Evolutionary conservation across 2,888 invertebrate species (phyloP).

Genomic region (Drosophila tripunctata): DNA sequence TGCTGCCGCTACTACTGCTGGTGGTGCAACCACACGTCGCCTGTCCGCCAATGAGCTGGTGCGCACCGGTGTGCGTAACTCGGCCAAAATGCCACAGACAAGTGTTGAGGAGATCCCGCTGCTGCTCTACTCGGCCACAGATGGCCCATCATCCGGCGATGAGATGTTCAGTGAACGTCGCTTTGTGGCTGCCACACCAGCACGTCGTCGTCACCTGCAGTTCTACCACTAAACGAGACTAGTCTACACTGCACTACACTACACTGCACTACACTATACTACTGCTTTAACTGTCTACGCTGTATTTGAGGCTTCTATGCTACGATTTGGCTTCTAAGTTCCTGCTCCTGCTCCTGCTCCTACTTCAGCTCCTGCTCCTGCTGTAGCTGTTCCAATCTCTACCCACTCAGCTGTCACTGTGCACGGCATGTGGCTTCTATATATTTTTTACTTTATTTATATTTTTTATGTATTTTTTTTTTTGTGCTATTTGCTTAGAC

Average conservation of each 20-base stretch:
- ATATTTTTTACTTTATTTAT: not conserved
- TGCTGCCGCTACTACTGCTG: not conserved
- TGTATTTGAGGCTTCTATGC: no score
- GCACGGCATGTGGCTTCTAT: constrained; percentile 53
- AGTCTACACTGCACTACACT: not conserved
- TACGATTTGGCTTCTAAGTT: not conserved
- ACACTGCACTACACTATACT: no score
- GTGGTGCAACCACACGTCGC: constrained; percentile 52
- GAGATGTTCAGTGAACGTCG: constrained; percentile 61
- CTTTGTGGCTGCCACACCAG: constrained; percentile 71
- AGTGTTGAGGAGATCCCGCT: constrained; percentile 79
- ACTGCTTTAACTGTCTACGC: no score
- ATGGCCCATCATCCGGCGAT: constrained; percentile 50
- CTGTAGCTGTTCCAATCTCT: not conserved
- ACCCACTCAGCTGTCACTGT: constrained; percentile 26
- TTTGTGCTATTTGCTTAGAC: constrained; percentile 70
- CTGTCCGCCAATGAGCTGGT: constrained; percentile 62
- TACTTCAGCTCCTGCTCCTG: not conserved
- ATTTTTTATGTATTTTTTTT: constrained; percentile 44
- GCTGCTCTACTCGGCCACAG: constrained; percentile 77
- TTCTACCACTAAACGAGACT: constrained; percentile 44
- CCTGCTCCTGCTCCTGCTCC: not conserved
- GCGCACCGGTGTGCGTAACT: constrained; percentile 57
- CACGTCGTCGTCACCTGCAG: constrained; percentile 58
- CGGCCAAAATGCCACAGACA: constrained; percentile 59